Evolutionary conservation across 1,140 invertebrate species (phyloP), one percentile per base, ranked within the genome.

Genomic region (Drosophila mojavensis): DNA sequence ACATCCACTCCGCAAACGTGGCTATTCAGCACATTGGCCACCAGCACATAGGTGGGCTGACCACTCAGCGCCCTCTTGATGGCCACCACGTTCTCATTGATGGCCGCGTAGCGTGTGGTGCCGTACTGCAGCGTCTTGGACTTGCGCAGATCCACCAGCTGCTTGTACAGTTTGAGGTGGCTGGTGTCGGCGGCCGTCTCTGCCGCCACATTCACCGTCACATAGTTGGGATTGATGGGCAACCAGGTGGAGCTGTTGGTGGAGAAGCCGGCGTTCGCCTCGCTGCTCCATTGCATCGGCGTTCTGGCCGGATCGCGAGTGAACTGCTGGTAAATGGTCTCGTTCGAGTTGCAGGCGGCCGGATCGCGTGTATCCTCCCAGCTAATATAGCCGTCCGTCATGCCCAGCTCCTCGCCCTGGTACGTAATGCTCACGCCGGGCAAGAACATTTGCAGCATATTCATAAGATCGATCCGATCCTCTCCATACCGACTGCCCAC

Each of bases 401-500:
- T 97, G 1, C 95, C 96, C 60, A 94, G 93, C 20, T 94, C 93
- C 58, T 93, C 91, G 79, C 93, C 95, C 91, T 97, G 94, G 81
- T 97, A 97, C 1, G 95, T 95, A 20, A 97, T 93, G 7, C 95
- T 93, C 4, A 96, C 94, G 0, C 97, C 97, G 0, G 96, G 96
- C 24, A 97, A 81, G 6, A 96, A 79, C 48, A 96, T 92, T 36
- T 94, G 93, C 54, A 97, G 78, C 93, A 96, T 96, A 75, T 95
- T 94, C 83, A 96, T 93, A 4, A 93, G 93, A 91, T 97, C 96
- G 0, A 95, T 94, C 13, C 95, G 91, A 7, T 94, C 91, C 1
- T 81, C 77, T 1, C 95, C 96, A 66, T 94, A 93, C 41, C 96
- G 93, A 5, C 93, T 93, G 1, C 94, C 94, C 47, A 95, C 92